Conservation (phyloP, 2,888 invertebrate genomes). For the Limulus polyphemus region DNA sequence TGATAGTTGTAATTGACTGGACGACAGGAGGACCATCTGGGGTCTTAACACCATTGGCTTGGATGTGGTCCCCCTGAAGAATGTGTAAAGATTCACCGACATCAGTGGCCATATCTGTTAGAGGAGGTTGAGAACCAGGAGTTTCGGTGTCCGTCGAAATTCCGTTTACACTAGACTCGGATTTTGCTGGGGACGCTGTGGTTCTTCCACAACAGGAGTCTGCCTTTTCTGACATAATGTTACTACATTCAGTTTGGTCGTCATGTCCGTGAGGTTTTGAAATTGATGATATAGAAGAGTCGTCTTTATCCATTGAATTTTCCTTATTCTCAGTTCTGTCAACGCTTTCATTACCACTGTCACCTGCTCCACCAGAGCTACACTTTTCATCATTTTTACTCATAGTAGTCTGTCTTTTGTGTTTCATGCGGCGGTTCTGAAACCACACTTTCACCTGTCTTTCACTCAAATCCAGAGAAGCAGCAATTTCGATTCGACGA, state of each 20-base stretch:
- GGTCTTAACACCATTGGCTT: neutral
- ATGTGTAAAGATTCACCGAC: too few species aligned
- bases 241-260: neutral
- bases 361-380: conserved; percentile 15
- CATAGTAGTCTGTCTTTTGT: conserved; percentile 29
- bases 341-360: conserved; percentile 2
- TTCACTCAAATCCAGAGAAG: conserved; percentile 54
- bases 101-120: neutral
- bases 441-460: conserved; percentile 81
- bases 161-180: conserved; percentile 6
- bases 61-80: too few species aligned
- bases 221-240: conserved; percentile 4
- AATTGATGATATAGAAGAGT: neutral
- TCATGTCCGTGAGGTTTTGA: neutral
- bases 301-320: neutral
- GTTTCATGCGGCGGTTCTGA: conserved; percentile 62
- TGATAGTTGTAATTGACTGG: neutral
- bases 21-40: neutral
- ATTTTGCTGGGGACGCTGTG: conserved; percentile 14
- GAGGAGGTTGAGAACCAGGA: neutral
- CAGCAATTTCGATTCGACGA: conserved; percentile 60
- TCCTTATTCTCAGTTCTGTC: too few species aligned
- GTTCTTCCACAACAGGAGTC: conserved; percentile 12
- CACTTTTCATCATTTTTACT: conserved; percentile 26
- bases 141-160: neutral